A percentile compares a stretch with the other conserved stretches of the same genome.
phyloP scores from a whole-genome alignment of 2,797 vertebrate species.

The Orientallactaga sibirica region DNA sequence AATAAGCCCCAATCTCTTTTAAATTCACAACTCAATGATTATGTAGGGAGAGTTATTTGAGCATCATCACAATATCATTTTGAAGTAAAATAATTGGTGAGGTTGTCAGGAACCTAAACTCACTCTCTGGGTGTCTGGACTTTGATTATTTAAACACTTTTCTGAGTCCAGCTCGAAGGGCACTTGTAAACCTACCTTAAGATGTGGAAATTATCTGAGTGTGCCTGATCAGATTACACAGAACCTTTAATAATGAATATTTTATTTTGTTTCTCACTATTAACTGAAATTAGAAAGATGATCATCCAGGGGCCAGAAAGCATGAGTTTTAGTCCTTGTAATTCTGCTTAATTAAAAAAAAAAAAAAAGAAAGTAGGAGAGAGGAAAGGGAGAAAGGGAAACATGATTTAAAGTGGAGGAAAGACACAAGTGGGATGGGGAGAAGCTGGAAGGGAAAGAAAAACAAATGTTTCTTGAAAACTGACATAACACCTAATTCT shows the following conservation, averaged over 20 bases:
- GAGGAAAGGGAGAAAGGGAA: no score
- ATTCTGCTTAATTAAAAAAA: no score
- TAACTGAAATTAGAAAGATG: background rate
- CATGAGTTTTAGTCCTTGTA: no score
- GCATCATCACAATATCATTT: background rate
- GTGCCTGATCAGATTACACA: background rate
- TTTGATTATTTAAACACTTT: background rate
- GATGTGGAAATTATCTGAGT: background rate
- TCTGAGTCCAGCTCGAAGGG: background rate
- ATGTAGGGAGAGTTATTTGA: background rate
- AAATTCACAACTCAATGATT: constrained; percentile 36
- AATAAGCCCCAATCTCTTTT: constrained; percentile 30
- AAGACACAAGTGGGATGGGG: no score
- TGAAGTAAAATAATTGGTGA: background rate
- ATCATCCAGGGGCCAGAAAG: background rate
- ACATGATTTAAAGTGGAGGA: no score
- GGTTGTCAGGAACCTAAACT: background rate
- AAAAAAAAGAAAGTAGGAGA: no score
- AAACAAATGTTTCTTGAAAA: no score
- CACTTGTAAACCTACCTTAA: background rate
- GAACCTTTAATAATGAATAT: background rate
- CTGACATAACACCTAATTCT: no score
- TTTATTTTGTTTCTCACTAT: background rate
- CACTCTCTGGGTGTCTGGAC: background rate
- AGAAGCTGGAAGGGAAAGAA: no score